Evolutionary conservation across 2,113 vertebrate genomes (phyloP), one percentile per base, ranked within the genome.

Genomic region (Paralichthys olivaceus): DNA sequence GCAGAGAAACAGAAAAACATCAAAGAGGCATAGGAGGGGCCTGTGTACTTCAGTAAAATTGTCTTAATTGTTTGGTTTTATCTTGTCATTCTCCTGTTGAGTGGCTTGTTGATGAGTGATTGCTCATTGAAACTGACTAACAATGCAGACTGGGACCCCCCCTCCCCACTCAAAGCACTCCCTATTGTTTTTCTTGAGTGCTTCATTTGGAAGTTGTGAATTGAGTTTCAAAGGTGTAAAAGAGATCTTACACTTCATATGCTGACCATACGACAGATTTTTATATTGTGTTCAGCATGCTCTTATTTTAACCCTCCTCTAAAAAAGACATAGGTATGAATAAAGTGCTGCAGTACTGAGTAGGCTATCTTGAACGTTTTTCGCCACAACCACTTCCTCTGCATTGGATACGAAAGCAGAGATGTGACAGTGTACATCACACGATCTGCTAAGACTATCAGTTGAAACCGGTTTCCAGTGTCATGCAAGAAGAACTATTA

Each of bases 381-480:
- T 57, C 61, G 60, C 86, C 91, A 75, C 83, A 91, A 83, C 83
- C 80, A 40, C 89, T 91, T 94, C 93, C 93, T 91, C 87, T 90
- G 8, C 53, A 22, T 79, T 4, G 45, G 1, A 23, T 25, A 69
- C 4, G 29, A 1, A 12, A 5, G 45, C 17, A 13, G 11, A 34
- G 60, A 25, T 29, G 7, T 17, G 47, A 1, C 7, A 19, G 5
- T 9, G 17, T 11, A 14, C 32, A 4, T 1, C n/a, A 12, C 45
- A 13, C 7, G 7, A 58, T 65, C 47, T 40, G 12, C 26, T 59
- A 23, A 14, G 54, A 85, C n/a, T 32, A 51, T 68, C n/a, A 64
- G 47, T 22, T 2, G 8, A 49, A 28, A 15, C 7, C 4, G n/a
- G 19, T 9, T 19, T 3, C 7, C 5, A 34, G 43, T 26, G 78